A percentile compares a stretch with the other conserved stretches of the same genome.
Evolutionary conservation across 2,797 vertebrate species (phyloP).

Genomic region (Glyptemys insculpta): DNA sequence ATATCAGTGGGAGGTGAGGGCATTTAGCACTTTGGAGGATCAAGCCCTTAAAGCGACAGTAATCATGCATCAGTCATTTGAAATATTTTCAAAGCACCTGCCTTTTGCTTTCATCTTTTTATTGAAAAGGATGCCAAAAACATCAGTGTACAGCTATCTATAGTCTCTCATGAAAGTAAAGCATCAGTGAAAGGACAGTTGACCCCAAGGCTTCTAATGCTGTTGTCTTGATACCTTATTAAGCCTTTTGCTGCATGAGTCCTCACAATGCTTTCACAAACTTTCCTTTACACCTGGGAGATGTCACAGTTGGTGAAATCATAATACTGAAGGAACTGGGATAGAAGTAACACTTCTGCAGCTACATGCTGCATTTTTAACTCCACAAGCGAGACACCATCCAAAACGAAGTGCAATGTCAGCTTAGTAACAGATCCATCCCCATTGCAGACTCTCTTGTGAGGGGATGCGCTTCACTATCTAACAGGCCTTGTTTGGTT

Average conservation of each 20-base stretch:
- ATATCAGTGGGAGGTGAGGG: background rate
- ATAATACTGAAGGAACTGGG: background rate
- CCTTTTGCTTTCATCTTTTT: background rate
- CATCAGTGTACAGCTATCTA: background rate
- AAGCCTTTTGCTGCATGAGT: background rate
- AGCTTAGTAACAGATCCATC: background rate
- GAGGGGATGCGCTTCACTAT: background rate
- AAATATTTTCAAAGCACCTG: background rate
- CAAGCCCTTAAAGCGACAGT: background rate
- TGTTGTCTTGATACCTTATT: background rate
- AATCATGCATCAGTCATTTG: background rate
- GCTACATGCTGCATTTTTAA: background rate
- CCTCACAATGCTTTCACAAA: background rate
- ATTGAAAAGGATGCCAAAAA: too few species aligned
- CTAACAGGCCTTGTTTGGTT: background rate
- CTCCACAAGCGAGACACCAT: background rate
- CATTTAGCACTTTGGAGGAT: background rate
- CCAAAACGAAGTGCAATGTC: background rate
- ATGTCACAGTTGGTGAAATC: background rate
- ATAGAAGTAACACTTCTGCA: background rate
- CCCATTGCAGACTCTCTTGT: background rate
- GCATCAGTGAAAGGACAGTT: background rate
- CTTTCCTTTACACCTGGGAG: conserved; percentile 23
- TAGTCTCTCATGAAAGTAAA: background rate
- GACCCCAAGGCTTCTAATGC: background rate